Evolutionary conservation across 2,888 invertebrate genomes (phyloP).

Genomic region (Eupithecia centaureata): DNA sequence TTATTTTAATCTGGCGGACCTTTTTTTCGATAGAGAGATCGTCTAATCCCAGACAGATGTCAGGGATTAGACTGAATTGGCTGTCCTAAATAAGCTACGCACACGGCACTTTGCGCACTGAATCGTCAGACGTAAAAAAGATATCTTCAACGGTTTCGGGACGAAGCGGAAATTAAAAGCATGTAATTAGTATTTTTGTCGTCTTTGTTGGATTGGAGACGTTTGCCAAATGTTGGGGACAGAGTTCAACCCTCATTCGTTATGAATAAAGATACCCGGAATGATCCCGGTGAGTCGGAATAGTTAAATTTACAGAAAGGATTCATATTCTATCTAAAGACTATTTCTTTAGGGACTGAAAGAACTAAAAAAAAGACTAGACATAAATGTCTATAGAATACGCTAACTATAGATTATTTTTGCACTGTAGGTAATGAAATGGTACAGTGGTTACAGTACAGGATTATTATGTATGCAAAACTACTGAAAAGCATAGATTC

Average conservation of each 20-base stretch:
- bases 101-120: slow-evolving; percentile 32
- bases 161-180: slow-evolving; percentile 40
- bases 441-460: too few species aligned
- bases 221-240: slow-evolving; percentile 2
- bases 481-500: too few species aligned
- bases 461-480: too few species aligned
- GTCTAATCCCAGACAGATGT: background rate
- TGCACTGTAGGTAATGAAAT: too few species aligned
- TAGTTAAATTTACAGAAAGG: background rate
- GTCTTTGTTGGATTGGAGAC: slow-evolving; percentile 34
- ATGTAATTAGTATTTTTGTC: slow-evolving; percentile 41
- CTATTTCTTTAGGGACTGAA: too few species aligned
- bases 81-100: background rate
- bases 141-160: slow-evolving; percentile 34
- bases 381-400: too few species aligned
- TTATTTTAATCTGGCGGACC: too few species aligned
- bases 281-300: background rate
- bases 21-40: background rate
- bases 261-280: background rate
- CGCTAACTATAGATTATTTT: too few species aligned
- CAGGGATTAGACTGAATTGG: background rate
- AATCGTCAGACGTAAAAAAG: slow-evolving; percentile 42
- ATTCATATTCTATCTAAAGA: too few species aligned
- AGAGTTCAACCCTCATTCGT: background rate
- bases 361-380: too few species aligned